Evolutionary conservation across 1,140 invertebrate species (phyloP).

Genomic region (Achatina immaculata): DNA sequence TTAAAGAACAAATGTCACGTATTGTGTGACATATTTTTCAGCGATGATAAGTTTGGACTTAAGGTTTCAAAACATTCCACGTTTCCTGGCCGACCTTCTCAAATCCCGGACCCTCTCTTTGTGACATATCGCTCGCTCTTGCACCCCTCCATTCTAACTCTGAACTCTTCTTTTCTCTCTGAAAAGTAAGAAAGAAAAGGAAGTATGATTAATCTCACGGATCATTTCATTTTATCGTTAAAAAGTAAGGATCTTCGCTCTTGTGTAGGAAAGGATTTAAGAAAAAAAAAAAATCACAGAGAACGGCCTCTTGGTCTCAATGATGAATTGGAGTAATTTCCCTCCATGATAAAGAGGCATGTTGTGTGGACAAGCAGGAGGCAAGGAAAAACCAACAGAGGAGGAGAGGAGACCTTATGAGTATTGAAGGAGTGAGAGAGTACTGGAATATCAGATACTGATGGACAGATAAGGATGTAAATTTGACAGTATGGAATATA

Average conservation of each 20-base stretch:
- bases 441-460: no score
- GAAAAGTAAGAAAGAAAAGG: neutral
- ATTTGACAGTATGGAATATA: no score
- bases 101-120: no score
- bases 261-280: neutral
- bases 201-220: constrained; percentile 12
- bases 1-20: no score
- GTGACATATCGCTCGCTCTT: no score
- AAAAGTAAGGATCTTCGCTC: neutral
- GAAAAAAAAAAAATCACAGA: neutral
- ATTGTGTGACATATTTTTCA: no score
- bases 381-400: neutral
- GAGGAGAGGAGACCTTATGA: neutral
- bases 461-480: no score
- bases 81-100: no score
- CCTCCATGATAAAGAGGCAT: neutral
- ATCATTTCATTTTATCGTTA: neutral
- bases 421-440: no score
- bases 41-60: no score
- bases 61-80: no score
- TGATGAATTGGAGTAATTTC: constrained; percentile 14
- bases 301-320: neutral
- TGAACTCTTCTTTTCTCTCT: neutral
- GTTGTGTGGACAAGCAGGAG: neutral
- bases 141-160: no score